Conservation (phyloP, 2,113 vertebrate species). For the Salvelinus namaycush region DNA sequence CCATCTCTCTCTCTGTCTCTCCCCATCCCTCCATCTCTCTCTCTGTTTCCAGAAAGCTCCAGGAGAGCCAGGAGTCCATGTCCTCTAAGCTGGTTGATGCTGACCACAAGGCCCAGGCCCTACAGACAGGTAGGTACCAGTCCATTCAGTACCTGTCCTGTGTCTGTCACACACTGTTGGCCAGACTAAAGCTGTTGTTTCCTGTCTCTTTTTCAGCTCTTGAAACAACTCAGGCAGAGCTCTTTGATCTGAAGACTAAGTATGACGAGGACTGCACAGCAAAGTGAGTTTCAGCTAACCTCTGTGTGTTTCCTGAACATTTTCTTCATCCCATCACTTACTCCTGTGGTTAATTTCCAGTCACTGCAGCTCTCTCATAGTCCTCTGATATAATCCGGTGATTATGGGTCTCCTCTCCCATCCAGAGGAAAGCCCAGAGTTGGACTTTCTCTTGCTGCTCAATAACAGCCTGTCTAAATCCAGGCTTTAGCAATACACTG, state of each 20-base stretch:
- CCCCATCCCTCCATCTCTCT: background rate
- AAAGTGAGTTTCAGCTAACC: conserved; percentile 82
- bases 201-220: conserved; percentile 80
- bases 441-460: conserved; percentile 66
- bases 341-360: conserved; percentile 54
- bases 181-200: too few species aligned
- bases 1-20: background rate
- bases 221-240: conserved; percentile 96
- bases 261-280: conserved; percentile 97
- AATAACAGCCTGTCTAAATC: conserved; percentile 45
- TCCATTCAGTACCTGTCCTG: too few species aligned
- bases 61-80: conserved; percentile 93
- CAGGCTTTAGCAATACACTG: too few species aligned
- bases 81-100: conserved; percentile 93
- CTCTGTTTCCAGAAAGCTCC: conserved; percentile 82
- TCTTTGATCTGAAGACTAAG: conserved; percentile 99
- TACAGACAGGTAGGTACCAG: conserved; percentile 88
- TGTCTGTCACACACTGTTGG: too few species aligned
- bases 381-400: too few species aligned
- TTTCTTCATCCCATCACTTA: conserved; percentile 62
- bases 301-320: conserved; percentile 63
- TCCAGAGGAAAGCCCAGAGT: conserved; percentile 50
- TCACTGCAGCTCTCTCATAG: too few species aligned
- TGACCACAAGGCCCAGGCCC: conserved; percentile 88
- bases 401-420: too few species aligned